Conservation (phyloP, 2,888 invertebrate species). For the Schrankia costaestrigalis region DNA sequence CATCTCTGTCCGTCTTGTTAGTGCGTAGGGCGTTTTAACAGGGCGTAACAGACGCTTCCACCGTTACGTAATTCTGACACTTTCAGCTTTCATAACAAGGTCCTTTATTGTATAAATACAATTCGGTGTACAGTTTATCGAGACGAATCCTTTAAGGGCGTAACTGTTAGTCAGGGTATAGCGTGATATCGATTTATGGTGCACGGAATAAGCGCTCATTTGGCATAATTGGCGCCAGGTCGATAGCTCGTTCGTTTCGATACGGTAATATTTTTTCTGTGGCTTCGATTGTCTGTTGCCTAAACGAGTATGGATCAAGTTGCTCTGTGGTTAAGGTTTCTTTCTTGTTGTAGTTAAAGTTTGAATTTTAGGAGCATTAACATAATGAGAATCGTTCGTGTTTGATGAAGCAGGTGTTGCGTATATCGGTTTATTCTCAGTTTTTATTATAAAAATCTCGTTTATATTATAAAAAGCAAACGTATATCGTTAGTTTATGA, state of each 20-base stretch:
- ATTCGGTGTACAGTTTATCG: constrained; percentile 53
- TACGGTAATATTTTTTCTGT: constrained; percentile 57
- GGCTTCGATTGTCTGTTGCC: constrained; percentile 37
- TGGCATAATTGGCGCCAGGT: constrained; percentile 71
- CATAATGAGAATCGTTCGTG: constrained; percentile 73
- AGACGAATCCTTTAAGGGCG: constrained; percentile 69
- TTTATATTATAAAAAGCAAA: constrained; percentile 64
- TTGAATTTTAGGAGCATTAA: constrained; percentile 68
- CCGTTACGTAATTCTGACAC: constrained; percentile 77
- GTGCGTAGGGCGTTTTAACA: constrained; percentile 68
- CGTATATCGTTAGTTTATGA: constrained; percentile 60
- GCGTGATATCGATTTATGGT: constrained; percentile 75
- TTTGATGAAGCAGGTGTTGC: constrained; percentile 78
- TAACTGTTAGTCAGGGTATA: constrained; percentile 61
- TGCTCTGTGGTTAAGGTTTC: constrained; percentile 43
- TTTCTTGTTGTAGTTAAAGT: constrained; percentile 41
- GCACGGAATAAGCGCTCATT: constrained; percentile 73
- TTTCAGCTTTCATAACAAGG: constrained; percentile 76
- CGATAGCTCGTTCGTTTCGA: constrained; percentile 65
- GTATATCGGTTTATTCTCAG: constrained; percentile 74
- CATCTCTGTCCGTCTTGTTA: constrained; percentile 74
- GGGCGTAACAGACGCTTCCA: constrained; percentile 76
- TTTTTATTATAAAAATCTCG: constrained; percentile 76
- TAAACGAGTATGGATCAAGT: constrained; percentile 52
- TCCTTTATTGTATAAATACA: constrained; percentile 65